Base-by-base conservation (phyloP, 2,888 invertebrate genomes). In the Stenotaenia linearis region DNA sequence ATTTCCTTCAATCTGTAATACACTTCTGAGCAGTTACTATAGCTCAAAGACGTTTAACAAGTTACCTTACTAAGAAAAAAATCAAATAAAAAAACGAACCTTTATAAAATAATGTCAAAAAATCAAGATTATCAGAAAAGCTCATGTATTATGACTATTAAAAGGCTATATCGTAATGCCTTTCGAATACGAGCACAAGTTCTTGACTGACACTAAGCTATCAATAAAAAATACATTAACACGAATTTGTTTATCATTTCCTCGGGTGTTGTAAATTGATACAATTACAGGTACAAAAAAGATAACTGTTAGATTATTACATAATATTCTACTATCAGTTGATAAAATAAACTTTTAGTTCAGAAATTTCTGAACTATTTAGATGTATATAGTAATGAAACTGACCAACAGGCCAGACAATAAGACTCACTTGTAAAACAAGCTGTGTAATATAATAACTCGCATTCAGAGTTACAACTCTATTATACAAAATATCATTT, bases 401-500 rank as follows among this genome's bases (percentile, higher is more conserved):
- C 79, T 75, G 75, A 79, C 79, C 79, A 79, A 79, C 79, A 35
- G 79, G 79, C 75, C 79, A 75, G 79, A 79, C 77, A 69, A 18
- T 78, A 79, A 79, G 74, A 75, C 23, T 75, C 45, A 79, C 79
- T 79, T 79, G 79, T 75, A 79, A 79, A 79, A 79, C 79, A 79
- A 79, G 79, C 79, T 75, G 28, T 61, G 30, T 79, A 35, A 45
- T 69, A 78, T 56, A 37, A 50, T 79, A 79, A 79, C 79, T 79
- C 79, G n/a, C 32, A 75, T 75, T 35, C 75, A 75, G 75, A 75
- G 75, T 69, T 79, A 75, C 45, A 21, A 75, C 35, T 50, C 78
- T 79, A 79, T 74, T 79, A 37, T 79, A 79, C 79, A 79, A 40
- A 25, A 79, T 69, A 69, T 69, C 79, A 79, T 74, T 79, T 79